Conservation (phyloP, 1,140 invertebrate genomes). For the Penaeus chinensis region DNA sequence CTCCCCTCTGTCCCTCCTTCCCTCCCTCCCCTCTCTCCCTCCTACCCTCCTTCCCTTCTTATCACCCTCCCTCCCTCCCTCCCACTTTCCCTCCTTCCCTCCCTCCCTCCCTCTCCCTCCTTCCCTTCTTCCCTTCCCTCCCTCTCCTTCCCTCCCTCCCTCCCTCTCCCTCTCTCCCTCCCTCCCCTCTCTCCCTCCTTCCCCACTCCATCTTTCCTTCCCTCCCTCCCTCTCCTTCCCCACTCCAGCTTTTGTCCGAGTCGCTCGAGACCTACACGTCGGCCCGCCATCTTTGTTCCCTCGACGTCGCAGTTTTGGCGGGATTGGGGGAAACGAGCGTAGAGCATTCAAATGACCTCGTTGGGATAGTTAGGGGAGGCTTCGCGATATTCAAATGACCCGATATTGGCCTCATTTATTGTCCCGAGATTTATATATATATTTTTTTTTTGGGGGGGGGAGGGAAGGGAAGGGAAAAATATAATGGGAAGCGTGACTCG, state of each 20-base stretch:
- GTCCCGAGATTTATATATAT: too few relatives aligned
- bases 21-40: not conserved
- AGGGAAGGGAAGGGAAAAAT: too few relatives aligned
- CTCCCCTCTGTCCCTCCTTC: too few relatives aligned
- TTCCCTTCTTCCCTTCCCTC: not conserved
- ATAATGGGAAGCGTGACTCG: too few relatives aligned
- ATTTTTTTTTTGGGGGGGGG: too few relatives aligned
- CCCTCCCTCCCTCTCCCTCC: not conserved
- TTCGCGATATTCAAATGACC: not conserved
- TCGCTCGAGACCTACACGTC: too few relatives aligned
- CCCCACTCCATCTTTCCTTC: not conserved
- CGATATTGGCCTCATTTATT: not conserved
- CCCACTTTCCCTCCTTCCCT: not conserved
- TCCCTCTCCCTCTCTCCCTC: too few relatives aligned
- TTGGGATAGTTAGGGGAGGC: not conserved
- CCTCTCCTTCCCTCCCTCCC: not conserved
- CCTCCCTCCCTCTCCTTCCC: too few relatives aligned
- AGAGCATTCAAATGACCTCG: not conserved
- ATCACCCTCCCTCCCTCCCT: not conserved
- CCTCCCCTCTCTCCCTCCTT: not conserved
- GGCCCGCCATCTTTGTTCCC: too few relatives aligned
- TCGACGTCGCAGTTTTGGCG: too few relatives aligned
- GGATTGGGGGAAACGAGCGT: too few relatives aligned
- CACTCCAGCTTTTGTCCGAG: not conserved
- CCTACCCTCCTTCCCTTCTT: not conserved